Base-by-base conservation (phyloP, 2,113 vertebrate species). In the Sprattus sprattus region DNA sequence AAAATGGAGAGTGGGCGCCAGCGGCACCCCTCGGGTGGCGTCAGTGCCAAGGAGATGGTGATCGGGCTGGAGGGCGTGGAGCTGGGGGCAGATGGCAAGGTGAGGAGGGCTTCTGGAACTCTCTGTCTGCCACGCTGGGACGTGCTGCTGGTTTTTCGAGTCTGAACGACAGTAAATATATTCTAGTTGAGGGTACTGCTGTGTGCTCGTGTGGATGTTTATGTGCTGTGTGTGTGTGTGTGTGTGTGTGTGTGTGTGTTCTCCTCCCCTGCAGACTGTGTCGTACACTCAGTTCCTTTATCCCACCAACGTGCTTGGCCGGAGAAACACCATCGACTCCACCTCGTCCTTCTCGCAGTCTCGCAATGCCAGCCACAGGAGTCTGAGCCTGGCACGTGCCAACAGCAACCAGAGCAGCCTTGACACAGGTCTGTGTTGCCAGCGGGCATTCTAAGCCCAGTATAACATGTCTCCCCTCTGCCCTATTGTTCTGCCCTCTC, bases 401-500 rank as follows among this genome's bases (percentile, higher is more conserved):
- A 97, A 97, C 95, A 99, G 98, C 95, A 97, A 97, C 94, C 98
- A 99, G 93, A 98, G 97, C 90, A 99, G 97, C 96, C 93, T 98
- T 16, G 98, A 99, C 90, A 94, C 97, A 93, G 98, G 98, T 99
- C 86, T 92, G 86, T 78, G 3, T 0, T 0, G 2, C 25, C 4
- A 6, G n/a, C 13, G 22, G 54, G 15, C 54, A 6, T 6, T 22
- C 54, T 22, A 4, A 0, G 54, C 54, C 52, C 28, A 64, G 45
- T n/a, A 81, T 0, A 47, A 45, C 45, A 78, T 67, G 84, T 81
- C 13, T 71, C 82, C 86, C 2, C 4, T 39, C 54, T 25, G 25
- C 84, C 46, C 49, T 44, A 57, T 85, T 39, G 84, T 85, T 87
- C 32, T 49, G 32, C 5, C 39, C 39, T 28, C 78, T 32, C 25